phyloP scores from a whole-genome alignment of 2,888 invertebrate species.

The Colostygia pectinataria region DNA sequence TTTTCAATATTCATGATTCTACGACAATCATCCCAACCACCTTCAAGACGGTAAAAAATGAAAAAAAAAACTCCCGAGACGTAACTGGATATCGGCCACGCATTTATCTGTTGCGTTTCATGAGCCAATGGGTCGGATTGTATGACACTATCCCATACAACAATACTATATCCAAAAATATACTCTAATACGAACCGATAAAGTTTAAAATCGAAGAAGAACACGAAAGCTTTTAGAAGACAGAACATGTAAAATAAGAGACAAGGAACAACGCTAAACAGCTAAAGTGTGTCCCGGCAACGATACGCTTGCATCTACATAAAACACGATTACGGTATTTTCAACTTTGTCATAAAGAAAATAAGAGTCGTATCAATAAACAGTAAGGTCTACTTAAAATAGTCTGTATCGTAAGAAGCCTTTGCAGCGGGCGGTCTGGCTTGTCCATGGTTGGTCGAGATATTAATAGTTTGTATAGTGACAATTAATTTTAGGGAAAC shows the following conservation, averaged over 20 bases:
- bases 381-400: slow-evolving; percentile 20
- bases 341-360: slow-evolving; percentile 41
- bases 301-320: slow-evolving; percentile 27
- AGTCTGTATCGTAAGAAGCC: slow-evolving; percentile 42
- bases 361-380: slow-evolving; percentile 30
- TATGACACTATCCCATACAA: slow-evolving; percentile 65
- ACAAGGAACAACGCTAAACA: slow-evolving; percentile 57
- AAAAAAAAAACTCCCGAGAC: slow-evolving; percentile 53
- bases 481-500: slow-evolving; percentile 57
- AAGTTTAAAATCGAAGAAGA: slow-evolving; percentile 38
- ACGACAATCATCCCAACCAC: slow-evolving; percentile 30
- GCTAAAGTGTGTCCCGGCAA: slow-evolving; percentile 45
- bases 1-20: slow-evolving; percentile 26
- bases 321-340: slow-evolving; percentile 36
- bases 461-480: slow-evolving; percentile 61
- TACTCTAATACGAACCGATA: slow-evolving; percentile 37
- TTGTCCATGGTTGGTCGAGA: slow-evolving; percentile 55
- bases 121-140: slow-evolving; percentile 68
- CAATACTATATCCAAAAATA: slow-evolving; percentile 33
- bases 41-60: slow-evolving; percentile 46
- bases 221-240: slow-evolving; percentile 42
- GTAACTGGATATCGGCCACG: slow-evolving; percentile 73
- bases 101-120: slow-evolving; percentile 76
- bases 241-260: slow-evolving; percentile 64
- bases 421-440: slow-evolving; percentile 64